A percentile compares a stretch with the other conserved stretches of the same genome.
These are phyloP conservation scores for Sinopyrophorus schimmeli DNA, from an alignment of 2,888 invertebrate species.

Conservation along the genomic window DNA sequence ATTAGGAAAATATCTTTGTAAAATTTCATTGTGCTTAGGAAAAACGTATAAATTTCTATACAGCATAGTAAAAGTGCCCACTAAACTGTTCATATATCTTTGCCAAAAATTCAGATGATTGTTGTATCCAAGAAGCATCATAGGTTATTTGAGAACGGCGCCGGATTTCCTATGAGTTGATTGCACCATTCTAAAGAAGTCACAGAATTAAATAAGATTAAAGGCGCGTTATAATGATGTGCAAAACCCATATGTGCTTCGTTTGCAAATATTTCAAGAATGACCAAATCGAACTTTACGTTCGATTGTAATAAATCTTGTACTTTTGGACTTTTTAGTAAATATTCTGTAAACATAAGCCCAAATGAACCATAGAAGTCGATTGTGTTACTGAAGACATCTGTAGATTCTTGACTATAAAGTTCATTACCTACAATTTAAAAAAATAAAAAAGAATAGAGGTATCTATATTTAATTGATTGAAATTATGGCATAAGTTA, in stretches of 20 bases:
- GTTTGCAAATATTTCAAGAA: conserved; percentile 43
- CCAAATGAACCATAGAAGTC: neutral
- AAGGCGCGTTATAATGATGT: conserved; percentile 38
- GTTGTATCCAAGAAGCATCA: conserved; percentile 26
- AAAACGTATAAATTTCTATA: conserved; percentile 16
- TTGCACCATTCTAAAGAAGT: conserved; percentile 35
- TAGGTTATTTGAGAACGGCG: conserved; percentile 35
- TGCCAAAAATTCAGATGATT: conserved; percentile 38
- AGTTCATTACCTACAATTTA: neutral
- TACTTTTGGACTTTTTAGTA: conserved; percentile 35
- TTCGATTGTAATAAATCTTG: conserved; percentile 40
- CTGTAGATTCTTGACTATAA: neutral
- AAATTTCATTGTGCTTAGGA: conserved; percentile 25
- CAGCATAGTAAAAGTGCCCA: conserved; percentile 15
- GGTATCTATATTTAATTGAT: too few species aligned
- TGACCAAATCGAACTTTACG: conserved; percentile 43
- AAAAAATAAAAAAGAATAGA: neutral
- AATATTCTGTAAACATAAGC: conserved; percentile 15
- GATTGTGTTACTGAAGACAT: neutral
- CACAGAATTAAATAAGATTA: conserved; percentile 37
- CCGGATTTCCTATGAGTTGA: conserved; percentile 40
- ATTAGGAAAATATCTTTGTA: conserved; percentile 31
- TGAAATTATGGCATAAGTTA: too few species aligned
- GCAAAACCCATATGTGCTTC: conserved; percentile 41
- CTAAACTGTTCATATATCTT: conserved; percentile 36